A percentile compares a stretch with the other conserved stretches of the same genome.
phyloP scores from a whole-genome alignment of 1,140 invertebrate species.

The Anagrus nilaparvatae region DNA sequence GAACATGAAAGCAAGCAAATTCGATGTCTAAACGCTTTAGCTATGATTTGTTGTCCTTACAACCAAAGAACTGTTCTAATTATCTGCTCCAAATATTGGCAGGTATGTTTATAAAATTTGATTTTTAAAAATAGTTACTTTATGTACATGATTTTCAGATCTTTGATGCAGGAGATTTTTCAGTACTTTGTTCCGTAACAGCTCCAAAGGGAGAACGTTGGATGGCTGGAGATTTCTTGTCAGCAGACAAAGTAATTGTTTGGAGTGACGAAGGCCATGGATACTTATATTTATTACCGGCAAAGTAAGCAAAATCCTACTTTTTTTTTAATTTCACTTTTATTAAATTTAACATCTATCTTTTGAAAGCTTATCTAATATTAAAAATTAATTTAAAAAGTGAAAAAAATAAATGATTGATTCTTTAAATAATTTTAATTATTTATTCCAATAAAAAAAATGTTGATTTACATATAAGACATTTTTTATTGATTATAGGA shows the following conservation, averaged over 20 bases:
- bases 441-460: conserved; percentile 8
- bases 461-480: conserved; percentile 17
- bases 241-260: conserved; percentile 79
- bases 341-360: too few relatives aligned
- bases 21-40: conserved; percentile 83
- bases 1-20: conserved; percentile 99
- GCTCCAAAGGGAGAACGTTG: conserved; percentile 78
- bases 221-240: conserved; percentile 89
- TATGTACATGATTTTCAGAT: conserved; percentile 49
- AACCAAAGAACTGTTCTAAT: conserved; percentile 95
- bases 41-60: conserved; percentile 85
- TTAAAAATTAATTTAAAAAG: not conserved
- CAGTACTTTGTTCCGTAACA: conserved; percentile 79
- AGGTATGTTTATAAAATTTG: conserved; percentile 50
- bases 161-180: conserved; percentile 86
- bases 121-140: too few relatives aligned
- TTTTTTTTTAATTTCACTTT: not conserved
- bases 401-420: conserved; percentile 6
- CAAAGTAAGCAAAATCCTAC: conserved; percentile 75
- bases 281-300: conserved; percentile 88
- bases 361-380: too few relatives aligned
- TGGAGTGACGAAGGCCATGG: conserved; percentile 92
- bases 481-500: conserved; percentile 32
- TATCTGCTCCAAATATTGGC: conserved; percentile 94
- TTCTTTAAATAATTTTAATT: not conserved